These are phyloP conservation scores for Mesembrinibis cayennensis DNA, from an alignment of 2,113 vertebrate genomes.

Conservation along the genomic window DNA sequence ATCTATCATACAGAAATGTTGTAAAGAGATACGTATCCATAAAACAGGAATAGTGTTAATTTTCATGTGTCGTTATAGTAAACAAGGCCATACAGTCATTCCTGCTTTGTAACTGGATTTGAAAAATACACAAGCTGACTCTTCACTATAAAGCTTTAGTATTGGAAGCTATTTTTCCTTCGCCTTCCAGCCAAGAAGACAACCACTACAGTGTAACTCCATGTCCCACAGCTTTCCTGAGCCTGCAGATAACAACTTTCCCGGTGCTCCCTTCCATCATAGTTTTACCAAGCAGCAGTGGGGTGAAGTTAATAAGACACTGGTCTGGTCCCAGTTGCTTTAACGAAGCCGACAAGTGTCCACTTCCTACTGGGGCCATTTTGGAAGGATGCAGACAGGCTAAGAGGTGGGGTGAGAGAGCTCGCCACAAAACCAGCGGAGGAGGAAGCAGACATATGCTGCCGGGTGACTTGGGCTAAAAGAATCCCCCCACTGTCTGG, in stretches of 20 bases:
- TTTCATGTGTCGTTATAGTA: neutral
- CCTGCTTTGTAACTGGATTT: neutral
- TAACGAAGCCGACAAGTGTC: neutral
- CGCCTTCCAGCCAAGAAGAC: neutral
- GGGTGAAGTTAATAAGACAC: neutral
- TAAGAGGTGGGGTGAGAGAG: neutral
- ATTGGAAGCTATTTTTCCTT: neutral
- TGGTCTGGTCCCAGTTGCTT: neutral
- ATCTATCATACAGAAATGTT: neutral
- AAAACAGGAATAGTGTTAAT: neutral
- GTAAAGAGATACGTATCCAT: neutral
- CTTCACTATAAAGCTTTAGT: neutral
- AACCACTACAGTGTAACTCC: neutral
- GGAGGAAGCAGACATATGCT: neutral
- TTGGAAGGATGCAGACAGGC: neutral
- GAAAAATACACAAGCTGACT: neutral
- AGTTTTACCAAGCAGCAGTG: neutral
- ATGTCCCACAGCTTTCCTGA: neutral
- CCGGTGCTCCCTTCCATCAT: neutral
- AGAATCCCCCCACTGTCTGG: neutral
- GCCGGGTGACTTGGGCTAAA: neutral
- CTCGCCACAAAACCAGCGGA: rapidly evolving
- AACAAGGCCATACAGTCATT: neutral
- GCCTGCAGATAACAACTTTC: neutral
- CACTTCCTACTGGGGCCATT: neutral